A percentile compares a stretch with the other conserved stretches of the same genome.
phyloP scores from a whole-genome alignment of 2,888 invertebrate genomes.

The Agrilus mali region DNA sequence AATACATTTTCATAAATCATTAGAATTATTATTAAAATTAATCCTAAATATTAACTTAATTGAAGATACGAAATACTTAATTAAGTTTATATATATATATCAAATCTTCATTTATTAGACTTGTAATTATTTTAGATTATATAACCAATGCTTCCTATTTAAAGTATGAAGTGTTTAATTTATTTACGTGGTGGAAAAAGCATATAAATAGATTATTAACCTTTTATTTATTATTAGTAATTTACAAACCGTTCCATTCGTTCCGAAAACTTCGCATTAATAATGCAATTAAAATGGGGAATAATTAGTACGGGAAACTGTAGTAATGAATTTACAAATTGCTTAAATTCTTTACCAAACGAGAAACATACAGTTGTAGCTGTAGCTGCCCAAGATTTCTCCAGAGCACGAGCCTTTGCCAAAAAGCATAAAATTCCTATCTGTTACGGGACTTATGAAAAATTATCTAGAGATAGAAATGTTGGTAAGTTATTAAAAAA shows the following conservation, averaged over 20 bases:
- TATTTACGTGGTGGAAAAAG: background rate
- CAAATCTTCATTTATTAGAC: no score
- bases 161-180: no score
- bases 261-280: background rate
- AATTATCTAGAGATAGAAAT: conserved; percentile 57
- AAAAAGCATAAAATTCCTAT: conserved; percentile 54
- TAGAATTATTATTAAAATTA: no score
- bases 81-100: no score
- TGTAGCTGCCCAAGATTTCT: conserved; percentile 62
- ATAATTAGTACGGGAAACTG: conserved; percentile 77
- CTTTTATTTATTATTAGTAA: no score
- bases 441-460: conserved; percentile 62
- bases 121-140: no score
- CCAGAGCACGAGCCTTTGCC: conserved; percentile 67
- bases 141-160: no score
- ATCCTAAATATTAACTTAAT: no score
- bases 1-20: no score
- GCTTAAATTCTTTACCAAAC: conserved; percentile 44
- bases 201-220: no score
- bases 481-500: conserved; percentile 45
- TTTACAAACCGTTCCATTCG: background rate
- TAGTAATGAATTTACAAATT: conserved; percentile 69
- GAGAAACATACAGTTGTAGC: conserved; percentile 60
- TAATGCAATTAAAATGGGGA: conserved; percentile 64
- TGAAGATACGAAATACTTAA: no score